Evolutionary conservation across 2,113 vertebrate species (phyloP), one percentile per base, ranked within the genome.

Genomic region (Dromaius novaehollandiae): DNA sequence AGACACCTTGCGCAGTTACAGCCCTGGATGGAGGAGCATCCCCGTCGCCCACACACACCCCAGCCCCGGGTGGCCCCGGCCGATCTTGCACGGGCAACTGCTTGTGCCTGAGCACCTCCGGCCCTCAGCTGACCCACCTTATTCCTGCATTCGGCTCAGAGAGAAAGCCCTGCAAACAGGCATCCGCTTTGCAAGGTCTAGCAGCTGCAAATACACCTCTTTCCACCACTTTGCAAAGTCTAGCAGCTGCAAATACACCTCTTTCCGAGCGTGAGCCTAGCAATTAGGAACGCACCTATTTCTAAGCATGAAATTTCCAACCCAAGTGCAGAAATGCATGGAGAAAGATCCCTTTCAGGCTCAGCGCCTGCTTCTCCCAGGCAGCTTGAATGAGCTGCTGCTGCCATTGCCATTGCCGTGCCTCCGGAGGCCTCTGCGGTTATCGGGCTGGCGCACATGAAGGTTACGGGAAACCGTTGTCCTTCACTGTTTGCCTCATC

Each of bases 391-490:
- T 46, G 8, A 86, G 53, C 69, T 50, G 89, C 21, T 32, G 4
- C 30, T 89, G 74, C 81, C 69, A 8, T 25, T 60, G 3, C 73
- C 7, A 65, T 25, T 60, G 3, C 73, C 7, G 65, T 0, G 1
- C 55, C 75, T n/a, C 84, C 42, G 82, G 82, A 91, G 89, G 25
- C 63, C 89, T 70, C 63, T 0, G 11, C 38, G 82, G 40, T 68
- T 44, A 61, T 22, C 7, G 4, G 79, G 79, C 90, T 96, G 16
- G 2, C 87, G 44, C 83, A 69, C 92, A 93, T 13, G 86, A 95
- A 91, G 92, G 93, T 95, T 90, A 86, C 78, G 63, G 30, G 88
- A 95, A 93, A 95, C 88, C 82, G n/a, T 66, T 78, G 90, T 86
- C 93, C 82, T 95, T 96, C 80, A 80, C 85, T 63, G 64, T 38